Percentiles rank a stretch among this genome's conserved stretches.
These are phyloP conservation scores for Streptopelia turtur DNA, from an alignment of 2,797 vertebrate genomes.

Conservation along the genomic window DNA sequence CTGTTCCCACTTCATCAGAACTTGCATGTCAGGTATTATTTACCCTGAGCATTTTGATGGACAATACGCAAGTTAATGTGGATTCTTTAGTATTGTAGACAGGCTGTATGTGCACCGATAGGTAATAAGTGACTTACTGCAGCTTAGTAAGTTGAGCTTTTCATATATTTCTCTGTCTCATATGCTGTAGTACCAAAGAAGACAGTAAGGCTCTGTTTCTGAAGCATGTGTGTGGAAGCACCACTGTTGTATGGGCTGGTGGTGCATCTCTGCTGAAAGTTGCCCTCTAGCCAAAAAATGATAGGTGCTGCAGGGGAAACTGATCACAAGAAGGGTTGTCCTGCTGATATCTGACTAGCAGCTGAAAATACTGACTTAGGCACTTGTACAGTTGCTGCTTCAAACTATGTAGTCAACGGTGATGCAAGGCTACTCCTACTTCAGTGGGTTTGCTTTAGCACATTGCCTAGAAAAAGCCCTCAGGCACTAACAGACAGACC, in stretches of 20 bases:
- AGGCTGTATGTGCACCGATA: not conserved
- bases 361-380: not conserved
- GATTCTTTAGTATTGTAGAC: not conserved
- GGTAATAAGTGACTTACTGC: not conserved
- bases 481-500: fast-evolving
- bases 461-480: not conserved
- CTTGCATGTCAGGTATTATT: not conserved
- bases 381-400: not conserved
- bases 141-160: not conserved
- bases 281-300: not conserved
- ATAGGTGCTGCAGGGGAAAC: not conserved
- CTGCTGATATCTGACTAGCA: not conserved
- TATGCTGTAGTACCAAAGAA: not conserved
- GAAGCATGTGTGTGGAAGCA: not conserved
- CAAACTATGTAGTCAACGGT: not conserved
- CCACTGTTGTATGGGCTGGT: not conserved
- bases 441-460: not conserved
- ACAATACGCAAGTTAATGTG: not conserved
- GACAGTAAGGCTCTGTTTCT: not conserved
- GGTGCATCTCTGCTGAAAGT: not conserved
- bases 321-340: no score
- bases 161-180: fast-evolving
- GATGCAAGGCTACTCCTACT: not conserved
- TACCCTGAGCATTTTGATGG: not conserved
- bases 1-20: not conserved